Percentiles rank a stretch among this genome's conserved stretches.
phyloP scores from a whole-genome alignment of 2,888 invertebrate genomes.

The Sialis fuliginosa region DNA sequence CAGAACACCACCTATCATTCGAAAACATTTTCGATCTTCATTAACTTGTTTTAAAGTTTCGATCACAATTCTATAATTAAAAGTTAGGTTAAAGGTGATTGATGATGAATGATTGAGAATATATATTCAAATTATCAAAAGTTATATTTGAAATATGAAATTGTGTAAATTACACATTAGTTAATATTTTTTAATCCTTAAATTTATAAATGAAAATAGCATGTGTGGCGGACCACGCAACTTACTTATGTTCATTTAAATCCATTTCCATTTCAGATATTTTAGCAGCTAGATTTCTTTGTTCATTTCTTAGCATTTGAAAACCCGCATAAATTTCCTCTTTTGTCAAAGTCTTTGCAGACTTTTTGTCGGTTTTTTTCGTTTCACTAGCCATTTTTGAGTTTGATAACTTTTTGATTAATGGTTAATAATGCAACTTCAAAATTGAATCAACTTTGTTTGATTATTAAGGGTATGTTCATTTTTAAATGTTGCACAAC shows the following conservation, averaged over 20 bases:
- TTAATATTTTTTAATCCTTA: no score
- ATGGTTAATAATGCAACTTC: no score
- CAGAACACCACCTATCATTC: constrained; percentile 84
- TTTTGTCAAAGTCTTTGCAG: constrained; percentile 30
- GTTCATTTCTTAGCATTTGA: constrained; percentile 73
- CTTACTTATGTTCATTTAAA: constrained; percentile 89
- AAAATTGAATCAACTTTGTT: no score
- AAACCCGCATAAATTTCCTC: constrained; percentile 80
- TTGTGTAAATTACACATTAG: not conserved
- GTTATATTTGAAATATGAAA: not conserved
- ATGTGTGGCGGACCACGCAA: no score
- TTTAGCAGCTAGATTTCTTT: constrained; percentile 71
- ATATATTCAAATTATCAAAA: not conserved
- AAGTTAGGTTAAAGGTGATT: not conserved
- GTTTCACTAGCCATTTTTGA: constrained; percentile 23
- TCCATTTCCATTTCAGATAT: constrained; percentile 87
- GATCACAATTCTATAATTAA: constrained; percentile 65
- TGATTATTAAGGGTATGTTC: no score
- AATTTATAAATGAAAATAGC: no score
- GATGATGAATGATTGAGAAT: not conserved
- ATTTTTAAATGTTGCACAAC: no score
- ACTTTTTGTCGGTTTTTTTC: constrained; percentile 23
- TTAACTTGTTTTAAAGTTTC: constrained; percentile 80
- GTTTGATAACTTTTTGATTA: not conserved
- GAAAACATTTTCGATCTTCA: constrained; percentile 71